phyloP scores from a whole-genome alignment of 1,140 invertebrate species.

The Drosophila persimilis region DNA sequence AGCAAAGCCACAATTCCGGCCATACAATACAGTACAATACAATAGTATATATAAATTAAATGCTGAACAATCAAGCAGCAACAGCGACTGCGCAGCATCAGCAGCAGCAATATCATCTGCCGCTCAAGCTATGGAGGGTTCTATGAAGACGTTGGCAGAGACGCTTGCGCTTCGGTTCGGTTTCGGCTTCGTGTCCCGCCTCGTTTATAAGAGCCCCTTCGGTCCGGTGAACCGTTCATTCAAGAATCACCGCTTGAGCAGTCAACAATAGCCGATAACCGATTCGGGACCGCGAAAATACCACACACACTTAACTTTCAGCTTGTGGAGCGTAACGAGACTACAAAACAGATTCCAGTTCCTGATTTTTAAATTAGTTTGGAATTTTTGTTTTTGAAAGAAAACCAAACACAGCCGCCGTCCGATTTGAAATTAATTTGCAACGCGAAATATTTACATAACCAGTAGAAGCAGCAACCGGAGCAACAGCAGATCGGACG shows the following conservation, averaged over 20 bases:
- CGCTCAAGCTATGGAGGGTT: neutral
- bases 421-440: slow-evolving; percentile 33
- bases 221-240: slow-evolving; percentile 45
- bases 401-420: slow-evolving; percentile 10
- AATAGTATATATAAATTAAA: slow-evolving; percentile 58
- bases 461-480: slow-evolving; percentile 21
- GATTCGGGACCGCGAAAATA: slow-evolving; percentile 24
- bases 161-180: neutral
- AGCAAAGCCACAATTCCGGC: slow-evolving; percentile 59
- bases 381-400: slow-evolving; percentile 25
- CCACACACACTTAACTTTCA: slow-evolving; percentile 2
- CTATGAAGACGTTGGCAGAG: slow-evolving; percentile 3
- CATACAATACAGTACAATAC: slow-evolving; percentile 12
- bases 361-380: slow-evolving; percentile 48
- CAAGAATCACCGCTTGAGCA: slow-evolving; percentile 45
- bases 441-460: slow-evolving; percentile 50
- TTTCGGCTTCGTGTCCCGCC: no score
- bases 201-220: slow-evolving; percentile 49
- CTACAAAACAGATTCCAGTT: slow-evolving; percentile 53
- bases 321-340: slow-evolving; percentile 50
- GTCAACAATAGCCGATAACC: slow-evolving; percentile 39
- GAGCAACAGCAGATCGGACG: neutral
- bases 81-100: slow-evolving; percentile 4
- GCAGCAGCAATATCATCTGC: slow-evolving; percentile 1
- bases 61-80: slow-evolving; percentile 59